These are phyloP conservation scores for Heliconius sara DNA, from an alignment of 2,888 invertebrate genomes.

Conservation along the genomic window DNA sequence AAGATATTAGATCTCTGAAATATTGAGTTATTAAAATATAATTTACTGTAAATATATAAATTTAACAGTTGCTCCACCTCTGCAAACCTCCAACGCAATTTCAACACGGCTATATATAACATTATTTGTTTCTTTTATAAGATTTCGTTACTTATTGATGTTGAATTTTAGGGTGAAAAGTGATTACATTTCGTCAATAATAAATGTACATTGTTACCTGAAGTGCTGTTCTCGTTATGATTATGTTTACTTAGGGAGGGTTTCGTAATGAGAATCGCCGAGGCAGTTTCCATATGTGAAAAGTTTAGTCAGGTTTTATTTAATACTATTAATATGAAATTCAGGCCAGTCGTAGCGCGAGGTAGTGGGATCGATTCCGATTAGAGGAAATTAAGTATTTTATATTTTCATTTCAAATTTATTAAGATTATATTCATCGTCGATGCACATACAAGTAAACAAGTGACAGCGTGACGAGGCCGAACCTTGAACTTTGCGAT, in stretches of 20 bases:
- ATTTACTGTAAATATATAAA: neutral
- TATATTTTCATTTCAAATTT: neutral
- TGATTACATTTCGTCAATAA: conserved; percentile 9
- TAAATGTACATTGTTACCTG: conserved; percentile 14
- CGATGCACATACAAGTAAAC: conserved; percentile 27
- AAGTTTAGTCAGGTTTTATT: neutral
- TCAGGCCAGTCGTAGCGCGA: too few species aligned
- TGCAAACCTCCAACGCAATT: neutral
- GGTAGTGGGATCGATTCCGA: too few species aligned
- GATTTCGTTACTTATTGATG: conserved; percentile 3
- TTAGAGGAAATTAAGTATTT: too few species aligned
- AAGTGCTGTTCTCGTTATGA: conserved; percentile 15
- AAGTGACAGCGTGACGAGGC: conserved; percentile 42
- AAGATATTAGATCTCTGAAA: neutral
- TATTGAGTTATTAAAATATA: neutral
- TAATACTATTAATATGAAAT: neutral
- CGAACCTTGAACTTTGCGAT: conserved; percentile 59
- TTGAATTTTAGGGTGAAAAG: conserved; percentile 20
- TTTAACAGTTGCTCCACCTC: neutral
- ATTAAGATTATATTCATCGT: neutral
- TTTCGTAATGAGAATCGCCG: neutral
- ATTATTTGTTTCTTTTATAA: neutral
- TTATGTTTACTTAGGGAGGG: conserved; percentile 21
- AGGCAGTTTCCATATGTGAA: neutral
- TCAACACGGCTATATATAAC: neutral